A percentile compares a stretch with the other conserved stretches of the same genome.
Conservation (phyloP, 2,888 invertebrate genomes). For the Sussaba pulchella region DNA sequence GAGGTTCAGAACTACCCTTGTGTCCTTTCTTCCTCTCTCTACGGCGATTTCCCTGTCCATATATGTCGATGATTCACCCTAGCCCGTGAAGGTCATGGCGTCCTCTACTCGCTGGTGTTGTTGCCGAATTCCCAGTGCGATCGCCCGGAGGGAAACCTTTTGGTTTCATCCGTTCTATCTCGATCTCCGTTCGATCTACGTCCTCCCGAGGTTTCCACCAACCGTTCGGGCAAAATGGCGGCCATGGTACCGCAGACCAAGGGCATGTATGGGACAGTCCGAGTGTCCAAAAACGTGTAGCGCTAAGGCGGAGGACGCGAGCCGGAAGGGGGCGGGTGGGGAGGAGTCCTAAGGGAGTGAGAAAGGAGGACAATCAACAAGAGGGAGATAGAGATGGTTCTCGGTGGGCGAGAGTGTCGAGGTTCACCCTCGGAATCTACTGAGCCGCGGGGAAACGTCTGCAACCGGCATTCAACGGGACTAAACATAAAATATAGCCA, state of each 20-base stretch:
- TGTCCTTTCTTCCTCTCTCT: too few relatives aligned
- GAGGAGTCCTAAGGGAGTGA: too few relatives aligned
- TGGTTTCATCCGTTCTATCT: constrained; percentile 8
- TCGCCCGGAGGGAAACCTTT: constrained; percentile 8
- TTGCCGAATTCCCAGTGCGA: not conserved
- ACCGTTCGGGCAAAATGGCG: not conserved
- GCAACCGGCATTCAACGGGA: constrained; percentile 73
- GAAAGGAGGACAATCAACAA: constrained; percentile 3
- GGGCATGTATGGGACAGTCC: not conserved
- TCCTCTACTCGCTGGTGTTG: constrained; percentile 24
- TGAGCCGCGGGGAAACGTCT: constrained; percentile 69
- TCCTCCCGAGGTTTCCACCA: not conserved
- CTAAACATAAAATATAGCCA: constrained; percentile 80
- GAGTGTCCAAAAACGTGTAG: too few relatives aligned
- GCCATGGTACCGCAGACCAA: not conserved
- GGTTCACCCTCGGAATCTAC: constrained; percentile 64
- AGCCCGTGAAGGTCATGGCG: not conserved
- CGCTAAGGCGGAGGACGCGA: too few relatives aligned
- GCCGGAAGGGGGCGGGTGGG: too few relatives aligned
- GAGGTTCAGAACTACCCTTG: too few relatives aligned
- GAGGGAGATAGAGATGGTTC: constrained; percentile 20
- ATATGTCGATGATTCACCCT: not conserved
- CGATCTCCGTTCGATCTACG: constrained; percentile 8
- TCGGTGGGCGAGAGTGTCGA: constrained; percentile 24
- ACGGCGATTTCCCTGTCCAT: constrained; percentile 15